These are phyloP conservation scores for Eupristina koningsbergeri DNA, from an alignment of 1,140 invertebrate species.

Conservation along the genomic window DNA sequence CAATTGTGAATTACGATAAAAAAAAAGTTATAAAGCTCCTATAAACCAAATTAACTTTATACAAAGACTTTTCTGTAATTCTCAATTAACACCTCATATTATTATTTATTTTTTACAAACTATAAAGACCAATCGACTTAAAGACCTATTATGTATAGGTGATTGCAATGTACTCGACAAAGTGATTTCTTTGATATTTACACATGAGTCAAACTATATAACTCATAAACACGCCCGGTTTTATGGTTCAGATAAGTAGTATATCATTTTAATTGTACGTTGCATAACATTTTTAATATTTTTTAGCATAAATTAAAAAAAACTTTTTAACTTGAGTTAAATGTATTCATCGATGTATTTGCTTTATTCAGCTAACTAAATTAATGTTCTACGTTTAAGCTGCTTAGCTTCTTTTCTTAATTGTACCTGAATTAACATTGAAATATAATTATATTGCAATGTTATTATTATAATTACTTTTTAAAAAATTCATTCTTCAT, in stretches of 20 bases:
- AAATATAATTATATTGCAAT: no score
- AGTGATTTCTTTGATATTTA: conserved; percentile 1
- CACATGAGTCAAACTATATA: background rate
- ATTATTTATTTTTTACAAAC: background rate
- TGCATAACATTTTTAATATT: background rate
- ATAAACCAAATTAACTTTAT: no score
- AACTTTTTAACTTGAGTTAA: background rate
- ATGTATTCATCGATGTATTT: no score
- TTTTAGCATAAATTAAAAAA: background rate
- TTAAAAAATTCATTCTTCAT: no score
- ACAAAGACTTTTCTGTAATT: no score
- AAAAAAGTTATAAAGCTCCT: no score
- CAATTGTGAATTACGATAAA: no score
- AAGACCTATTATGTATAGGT: background rate
- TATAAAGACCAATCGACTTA: background rate
- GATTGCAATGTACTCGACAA: background rate
- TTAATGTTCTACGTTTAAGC: no score
- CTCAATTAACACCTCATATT: background rate
- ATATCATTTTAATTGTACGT: background rate
- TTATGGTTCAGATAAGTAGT: background rate
- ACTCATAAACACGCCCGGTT: background rate
- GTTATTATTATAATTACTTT: no score
- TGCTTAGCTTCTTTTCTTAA: no score
- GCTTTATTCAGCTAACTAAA: no score
- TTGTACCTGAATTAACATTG: no score